A percentile compares a stretch with the other conserved stretches of the same genome.
Conservation (phyloP, 2,888 invertebrate species). For the Crocallis elinguaria region DNA sequence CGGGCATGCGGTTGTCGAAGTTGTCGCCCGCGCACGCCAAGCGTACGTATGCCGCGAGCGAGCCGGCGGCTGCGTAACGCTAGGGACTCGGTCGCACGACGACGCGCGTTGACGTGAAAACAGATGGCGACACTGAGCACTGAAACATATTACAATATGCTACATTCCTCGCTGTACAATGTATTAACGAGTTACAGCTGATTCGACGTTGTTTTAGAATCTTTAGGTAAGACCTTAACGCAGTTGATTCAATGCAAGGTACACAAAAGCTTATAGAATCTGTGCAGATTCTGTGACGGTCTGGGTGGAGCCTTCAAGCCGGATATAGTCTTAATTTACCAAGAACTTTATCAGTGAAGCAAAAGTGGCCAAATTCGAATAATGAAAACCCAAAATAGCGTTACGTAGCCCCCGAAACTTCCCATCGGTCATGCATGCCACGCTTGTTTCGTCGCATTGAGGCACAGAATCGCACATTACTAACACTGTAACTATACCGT, state of each 20-base stretch:
- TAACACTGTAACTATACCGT: constrained; percentile 23
- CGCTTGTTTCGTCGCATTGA: constrained; percentile 19
- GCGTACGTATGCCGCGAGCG: constrained; percentile 69
- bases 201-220: too few relatives aligned
- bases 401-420: constrained; percentile 27
- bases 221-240: too few relatives aligned
- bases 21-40: constrained; percentile 77
- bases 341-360: not conserved
- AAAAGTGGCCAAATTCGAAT: not conserved
- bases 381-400: not conserved
- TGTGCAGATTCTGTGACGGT: too few relatives aligned
- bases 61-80: constrained; percentile 26
- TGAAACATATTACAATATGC: too few relatives aligned
- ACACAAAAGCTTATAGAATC: too few relatives aligned
- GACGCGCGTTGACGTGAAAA: too few relatives aligned
- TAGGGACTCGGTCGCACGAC: too few relatives aligned
- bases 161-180: too few relatives aligned
- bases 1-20: constrained; percentile 74
- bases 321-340: not conserved
- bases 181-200: too few relatives aligned
- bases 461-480: constrained; percentile 22
- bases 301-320: too few relatives aligned
- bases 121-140: too few relatives aligned
- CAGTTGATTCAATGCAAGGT: too few relatives aligned
- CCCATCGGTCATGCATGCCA: constrained; percentile 22